phyloP scores from a whole-genome alignment of 2,113 vertebrate species.

The Hemiprocne comata region DNA sequence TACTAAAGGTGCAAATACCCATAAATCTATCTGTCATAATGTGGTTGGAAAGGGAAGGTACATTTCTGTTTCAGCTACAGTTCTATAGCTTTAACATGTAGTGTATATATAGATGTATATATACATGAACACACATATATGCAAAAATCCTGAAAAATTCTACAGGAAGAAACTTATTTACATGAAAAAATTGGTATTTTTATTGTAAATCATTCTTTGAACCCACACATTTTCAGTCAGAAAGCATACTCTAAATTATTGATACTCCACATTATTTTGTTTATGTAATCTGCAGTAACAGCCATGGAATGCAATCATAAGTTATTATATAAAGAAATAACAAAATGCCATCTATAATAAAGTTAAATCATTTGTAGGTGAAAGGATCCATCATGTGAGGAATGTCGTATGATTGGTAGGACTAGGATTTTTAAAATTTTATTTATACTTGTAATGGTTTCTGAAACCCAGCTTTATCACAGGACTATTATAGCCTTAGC shows the following conservation, averaged over 20 bases:
- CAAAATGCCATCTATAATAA: background rate
- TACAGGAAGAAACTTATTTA: background rate
- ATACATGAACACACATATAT: background rate
- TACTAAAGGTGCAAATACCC: constrained; percentile 5
- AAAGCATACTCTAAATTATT: background rate
- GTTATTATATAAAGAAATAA: background rate
- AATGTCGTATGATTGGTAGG: background rate
- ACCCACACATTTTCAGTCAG: background rate
- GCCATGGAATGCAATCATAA: background rate
- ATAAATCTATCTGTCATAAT: constrained; percentile 19
- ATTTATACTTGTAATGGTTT: background rate
- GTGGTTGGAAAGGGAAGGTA: background rate
- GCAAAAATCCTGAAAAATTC: background rate
- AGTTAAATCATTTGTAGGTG: background rate
- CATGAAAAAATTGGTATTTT: background rate
- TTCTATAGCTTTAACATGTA: too few relatives aligned
- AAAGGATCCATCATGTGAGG: background rate
- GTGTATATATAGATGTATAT: too few relatives aligned
- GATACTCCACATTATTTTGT: background rate
- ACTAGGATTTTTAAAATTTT: background rate
- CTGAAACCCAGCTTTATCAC: background rate
- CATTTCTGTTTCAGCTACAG: background rate
- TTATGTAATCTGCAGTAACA: background rate
- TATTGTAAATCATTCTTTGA: background rate
- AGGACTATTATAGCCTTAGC: background rate